phyloP scores from a whole-genome alignment of 1,140 invertebrate species.

The Bombus vancouverensis region DNA sequence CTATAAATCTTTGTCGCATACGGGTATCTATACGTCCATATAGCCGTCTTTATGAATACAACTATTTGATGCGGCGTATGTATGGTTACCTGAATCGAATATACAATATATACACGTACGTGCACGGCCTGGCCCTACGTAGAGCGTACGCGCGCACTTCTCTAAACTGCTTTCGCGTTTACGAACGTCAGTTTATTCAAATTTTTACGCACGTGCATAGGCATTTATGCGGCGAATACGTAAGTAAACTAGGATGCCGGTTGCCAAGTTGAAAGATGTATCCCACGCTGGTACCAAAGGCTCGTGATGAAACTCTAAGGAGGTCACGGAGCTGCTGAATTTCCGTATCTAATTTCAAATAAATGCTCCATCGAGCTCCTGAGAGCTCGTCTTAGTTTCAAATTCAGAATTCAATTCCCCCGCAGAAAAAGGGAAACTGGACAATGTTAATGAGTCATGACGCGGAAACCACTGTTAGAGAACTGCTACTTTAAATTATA shows the following conservation, averaged over 20 bases:
- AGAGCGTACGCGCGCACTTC: too few relatives aligned
- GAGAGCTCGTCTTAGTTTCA: conserved; percentile 5
- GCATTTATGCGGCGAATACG: conserved; percentile 30
- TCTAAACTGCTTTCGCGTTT: conserved; percentile 27
- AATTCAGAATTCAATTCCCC: background rate
- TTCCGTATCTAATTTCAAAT: conserved; percentile 41
- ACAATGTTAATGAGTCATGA: conserved; percentile 15
- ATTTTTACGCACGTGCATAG: conserved; percentile 38
- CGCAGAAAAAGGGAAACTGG: background rate
- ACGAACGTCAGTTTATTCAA: conserved; percentile 38
- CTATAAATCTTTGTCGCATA: conserved; percentile 30
- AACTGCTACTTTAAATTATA: conserved; percentile 28
- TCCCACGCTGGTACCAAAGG: background rate
- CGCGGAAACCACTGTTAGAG: too few relatives aligned
- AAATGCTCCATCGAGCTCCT: background rate
- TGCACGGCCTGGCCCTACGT: background rate
- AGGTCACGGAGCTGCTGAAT: conserved; percentile 30
- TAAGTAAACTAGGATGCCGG: conserved; percentile 2
- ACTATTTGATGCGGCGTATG: conserved; percentile 17
- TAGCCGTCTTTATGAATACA: conserved; percentile 20
- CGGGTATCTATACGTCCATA: background rate
- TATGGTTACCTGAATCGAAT: conserved; percentile 11
- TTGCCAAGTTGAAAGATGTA: conserved; percentile 42
- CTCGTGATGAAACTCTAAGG: conserved; percentile 26
- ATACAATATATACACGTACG: background rate